Percentiles rank a stretch among this genome's conserved stretches.
phyloP scores from a whole-genome alignment of 1,140 invertebrate species.

The Heterodera schachtii region DNA sequence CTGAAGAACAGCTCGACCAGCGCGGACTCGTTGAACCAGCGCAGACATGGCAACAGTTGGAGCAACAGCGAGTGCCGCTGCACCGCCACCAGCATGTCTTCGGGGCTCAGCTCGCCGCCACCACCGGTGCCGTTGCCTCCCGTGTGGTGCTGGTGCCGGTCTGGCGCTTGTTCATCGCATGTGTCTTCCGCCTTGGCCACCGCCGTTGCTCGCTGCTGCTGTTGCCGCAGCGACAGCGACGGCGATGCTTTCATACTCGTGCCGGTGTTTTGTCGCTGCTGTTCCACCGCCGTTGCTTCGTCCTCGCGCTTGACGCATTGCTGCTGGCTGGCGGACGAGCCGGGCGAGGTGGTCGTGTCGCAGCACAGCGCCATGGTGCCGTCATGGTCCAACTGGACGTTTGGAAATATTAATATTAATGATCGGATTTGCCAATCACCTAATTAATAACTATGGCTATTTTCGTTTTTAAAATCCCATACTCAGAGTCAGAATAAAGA shows the following conservation, averaged over 20 bases:
- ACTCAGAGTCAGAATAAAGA: too few species aligned
- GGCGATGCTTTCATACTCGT: too few species aligned
- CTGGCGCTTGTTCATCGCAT: not conserved
- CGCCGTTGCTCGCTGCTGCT: not conserved
- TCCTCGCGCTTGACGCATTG: slow-evolving; percentile 4
- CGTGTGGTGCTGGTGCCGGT: not conserved
- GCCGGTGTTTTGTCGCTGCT: not conserved
- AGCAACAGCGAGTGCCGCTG: slow-evolving; percentile 59
- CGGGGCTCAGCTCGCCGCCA: not conserved
- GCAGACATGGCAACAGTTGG: slow-evolving; percentile 75
- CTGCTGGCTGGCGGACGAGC: slow-evolving; percentile 22
- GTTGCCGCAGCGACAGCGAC: not conserved
- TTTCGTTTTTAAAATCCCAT: too few species aligned
- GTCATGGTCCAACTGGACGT: not conserved
- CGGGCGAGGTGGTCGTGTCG: slow-evolving; percentile 26
- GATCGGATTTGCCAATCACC: too few species aligned
- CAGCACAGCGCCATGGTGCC: not conserved
- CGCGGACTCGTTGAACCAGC: slow-evolving; percentile 77
- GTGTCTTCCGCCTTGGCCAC: slow-evolving; percentile 1
- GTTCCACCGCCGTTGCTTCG: not conserved
- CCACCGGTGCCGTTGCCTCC: not conserved
- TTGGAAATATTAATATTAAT: too few species aligned
- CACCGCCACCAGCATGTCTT: slow-evolving; percentile 26
- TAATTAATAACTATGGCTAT: too few species aligned
- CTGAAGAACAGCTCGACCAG: slow-evolving; percentile 82